phyloP scores from a whole-genome alignment of 2,113 vertebrate species.

The Polypterus bichir region DNA sequence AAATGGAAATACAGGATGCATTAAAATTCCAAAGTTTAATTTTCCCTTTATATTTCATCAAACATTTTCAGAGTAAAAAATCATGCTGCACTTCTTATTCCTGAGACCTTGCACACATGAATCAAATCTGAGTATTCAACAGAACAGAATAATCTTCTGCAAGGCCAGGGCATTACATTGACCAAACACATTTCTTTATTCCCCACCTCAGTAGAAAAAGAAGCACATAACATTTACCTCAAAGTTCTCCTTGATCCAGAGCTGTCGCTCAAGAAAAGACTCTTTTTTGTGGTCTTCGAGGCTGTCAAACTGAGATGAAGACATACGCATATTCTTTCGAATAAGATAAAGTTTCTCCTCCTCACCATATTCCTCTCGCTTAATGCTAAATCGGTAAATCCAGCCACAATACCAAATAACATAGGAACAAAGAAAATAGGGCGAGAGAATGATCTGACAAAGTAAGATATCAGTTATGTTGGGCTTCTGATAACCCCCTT shows the following conservation, averaged over 20 bases:
- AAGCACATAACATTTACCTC: conserved; percentile 50
- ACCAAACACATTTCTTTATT: background rate
- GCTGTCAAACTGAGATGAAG: conserved; percentile 84
- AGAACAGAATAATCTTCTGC: too few species aligned
- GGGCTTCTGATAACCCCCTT: conserved; percentile 93
- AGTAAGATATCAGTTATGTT: conserved; percentile 80
- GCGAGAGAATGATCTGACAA: conserved; percentile 75
- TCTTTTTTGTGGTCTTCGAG: conserved; percentile 68
- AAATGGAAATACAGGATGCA: too few species aligned
- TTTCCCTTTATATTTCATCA: too few species aligned
- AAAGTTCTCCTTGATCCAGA: conserved; percentile 86
- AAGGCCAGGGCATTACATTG: background rate
- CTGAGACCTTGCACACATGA: too few species aligned
- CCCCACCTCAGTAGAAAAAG: background rate
- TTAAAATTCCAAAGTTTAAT: too few species aligned
- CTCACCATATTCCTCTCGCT: conserved; percentile 75
- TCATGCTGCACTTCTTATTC: too few species aligned
- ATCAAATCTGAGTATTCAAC: too few species aligned
- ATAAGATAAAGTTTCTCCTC: conserved; percentile 85
- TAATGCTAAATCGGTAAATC: conserved; percentile 80
- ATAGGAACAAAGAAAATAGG: conserved; percentile 67
- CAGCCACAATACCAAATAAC: conserved; percentile 70
- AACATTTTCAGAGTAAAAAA: too few species aligned
- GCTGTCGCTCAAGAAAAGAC: conserved; percentile 64
- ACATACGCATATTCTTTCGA: conserved; percentile 86